phyloP scores from a whole-genome alignment of 2,113 vertebrate species.

The Sialia sialis region DNA sequence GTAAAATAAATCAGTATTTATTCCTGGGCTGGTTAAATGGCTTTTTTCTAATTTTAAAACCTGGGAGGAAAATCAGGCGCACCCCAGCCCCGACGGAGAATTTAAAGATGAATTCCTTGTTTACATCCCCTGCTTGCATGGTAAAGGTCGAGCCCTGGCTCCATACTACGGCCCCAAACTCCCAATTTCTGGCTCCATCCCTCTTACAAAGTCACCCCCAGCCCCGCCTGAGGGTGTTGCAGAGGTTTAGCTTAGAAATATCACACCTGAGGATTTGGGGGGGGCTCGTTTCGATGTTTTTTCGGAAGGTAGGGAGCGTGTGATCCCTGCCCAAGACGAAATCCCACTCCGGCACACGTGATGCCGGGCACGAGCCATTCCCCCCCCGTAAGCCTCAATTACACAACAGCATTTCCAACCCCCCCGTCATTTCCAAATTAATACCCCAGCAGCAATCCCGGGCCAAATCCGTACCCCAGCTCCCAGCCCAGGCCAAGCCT shows the following conservation, averaged over 20 bases:
- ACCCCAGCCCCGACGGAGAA: background rate
- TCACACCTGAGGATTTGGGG: accelerated
- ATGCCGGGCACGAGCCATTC: conserved; percentile 21
- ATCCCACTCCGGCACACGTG: conserved; percentile 21
- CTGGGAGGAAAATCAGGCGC: background rate
- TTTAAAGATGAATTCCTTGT: conserved; percentile 1
- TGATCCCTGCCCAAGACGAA: background rate
- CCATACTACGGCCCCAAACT: background rate
- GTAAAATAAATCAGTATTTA: background rate
- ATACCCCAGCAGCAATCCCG: background rate
- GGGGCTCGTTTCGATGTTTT: accelerated
- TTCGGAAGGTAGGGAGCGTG: background rate
- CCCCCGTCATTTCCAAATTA: conserved; percentile 27
- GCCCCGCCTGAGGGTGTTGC: background rate
- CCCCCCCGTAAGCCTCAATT: conserved; percentile 27
- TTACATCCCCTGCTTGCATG: background rate
- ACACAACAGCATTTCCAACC: conserved; percentile 32
- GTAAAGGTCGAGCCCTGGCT: background rate
- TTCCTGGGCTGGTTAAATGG: background rate
- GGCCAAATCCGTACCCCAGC: background rate
- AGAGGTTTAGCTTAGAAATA: background rate
- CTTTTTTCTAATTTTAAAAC: background rate
- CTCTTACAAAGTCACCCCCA: background rate
- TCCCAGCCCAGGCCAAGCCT: background rate
- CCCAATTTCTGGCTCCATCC: background rate